Percentiles rank a stretch among this genome's conserved stretches.
These are phyloP conservation scores for Agriopis leucophaearia DNA, from an alignment of 2,888 invertebrate genomes.

Conservation along the genomic window DNA sequence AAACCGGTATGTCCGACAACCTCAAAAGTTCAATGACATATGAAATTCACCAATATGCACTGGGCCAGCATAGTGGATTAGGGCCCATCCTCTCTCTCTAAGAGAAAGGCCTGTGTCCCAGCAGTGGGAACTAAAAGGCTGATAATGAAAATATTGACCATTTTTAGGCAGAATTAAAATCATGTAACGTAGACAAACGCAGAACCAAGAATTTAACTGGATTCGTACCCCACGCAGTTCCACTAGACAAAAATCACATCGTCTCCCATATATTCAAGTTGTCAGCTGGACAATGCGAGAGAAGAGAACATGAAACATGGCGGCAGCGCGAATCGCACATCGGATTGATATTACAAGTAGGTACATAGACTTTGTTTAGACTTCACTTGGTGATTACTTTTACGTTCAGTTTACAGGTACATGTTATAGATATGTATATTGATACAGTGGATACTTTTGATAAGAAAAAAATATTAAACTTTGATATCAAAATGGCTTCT, in stretches of 20 bases:
- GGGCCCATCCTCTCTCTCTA: too few species aligned
- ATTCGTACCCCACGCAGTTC: conserved; percentile 75
- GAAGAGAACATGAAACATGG: conserved; percentile 79
- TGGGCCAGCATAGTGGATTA: too few species aligned
- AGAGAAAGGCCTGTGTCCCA: too few species aligned
- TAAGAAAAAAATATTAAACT: too few species aligned
- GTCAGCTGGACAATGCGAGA: conserved; percentile 76
- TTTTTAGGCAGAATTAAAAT: not conserved
- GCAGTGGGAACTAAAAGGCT: too few species aligned
- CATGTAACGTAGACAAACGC: not conserved
- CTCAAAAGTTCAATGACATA: too few species aligned
- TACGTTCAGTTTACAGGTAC: not conserved
- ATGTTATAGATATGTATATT: too few species aligned
- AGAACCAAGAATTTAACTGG: conserved; percentile 42
- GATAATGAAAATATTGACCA: too few species aligned
- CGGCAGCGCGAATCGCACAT: conserved; percentile 72
- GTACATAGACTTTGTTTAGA: not conserved
- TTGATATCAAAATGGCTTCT: too few species aligned
- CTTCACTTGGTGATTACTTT: not conserved
- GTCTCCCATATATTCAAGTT: conserved; percentile 77
- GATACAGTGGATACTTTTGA: too few species aligned
- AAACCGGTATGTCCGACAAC: too few species aligned
- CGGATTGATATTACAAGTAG: conserved; percentile 47
- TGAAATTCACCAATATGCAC: too few species aligned
- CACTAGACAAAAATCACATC: conserved; percentile 83